Evolutionary conservation across 2,113 vertebrate genomes (phyloP).

Genomic region (Crotalus viridis): DNA sequence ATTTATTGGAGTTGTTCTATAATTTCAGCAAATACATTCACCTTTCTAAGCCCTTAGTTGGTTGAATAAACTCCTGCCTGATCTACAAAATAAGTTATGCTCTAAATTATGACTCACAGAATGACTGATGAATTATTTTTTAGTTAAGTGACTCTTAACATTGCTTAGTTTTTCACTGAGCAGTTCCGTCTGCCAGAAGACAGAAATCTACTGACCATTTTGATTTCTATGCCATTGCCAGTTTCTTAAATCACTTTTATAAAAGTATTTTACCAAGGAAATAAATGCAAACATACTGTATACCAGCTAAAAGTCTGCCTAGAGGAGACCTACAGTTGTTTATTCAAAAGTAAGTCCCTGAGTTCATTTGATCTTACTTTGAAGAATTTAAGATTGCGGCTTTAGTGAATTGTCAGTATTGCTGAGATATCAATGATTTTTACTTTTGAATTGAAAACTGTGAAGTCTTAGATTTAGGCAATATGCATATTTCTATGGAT

Average conservation of each 20-base stretch:
- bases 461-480: background rate
- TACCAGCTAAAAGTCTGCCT: background rate
- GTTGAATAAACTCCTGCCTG: background rate
- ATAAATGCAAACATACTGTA: background rate
- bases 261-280: background rate
- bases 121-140: background rate
- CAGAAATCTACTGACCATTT: background rate
- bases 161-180: background rate
- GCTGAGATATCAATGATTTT: background rate
- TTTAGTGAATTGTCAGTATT: background rate
- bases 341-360: background rate
- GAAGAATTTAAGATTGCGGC: background rate
- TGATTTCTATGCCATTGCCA: background rate
- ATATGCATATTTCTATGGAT: background rate
- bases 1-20: background rate
- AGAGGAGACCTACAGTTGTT: background rate
- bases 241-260: background rate
- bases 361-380: background rate
- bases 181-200: background rate
- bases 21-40: background rate
- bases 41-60: background rate
- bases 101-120: background rate
- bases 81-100: background rate
- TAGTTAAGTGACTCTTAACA: background rate
- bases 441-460: background rate